Evolutionary conservation across 2,797 vertebrate genomes (phyloP).

Genomic region (Dallia pectoralis): DNA sequence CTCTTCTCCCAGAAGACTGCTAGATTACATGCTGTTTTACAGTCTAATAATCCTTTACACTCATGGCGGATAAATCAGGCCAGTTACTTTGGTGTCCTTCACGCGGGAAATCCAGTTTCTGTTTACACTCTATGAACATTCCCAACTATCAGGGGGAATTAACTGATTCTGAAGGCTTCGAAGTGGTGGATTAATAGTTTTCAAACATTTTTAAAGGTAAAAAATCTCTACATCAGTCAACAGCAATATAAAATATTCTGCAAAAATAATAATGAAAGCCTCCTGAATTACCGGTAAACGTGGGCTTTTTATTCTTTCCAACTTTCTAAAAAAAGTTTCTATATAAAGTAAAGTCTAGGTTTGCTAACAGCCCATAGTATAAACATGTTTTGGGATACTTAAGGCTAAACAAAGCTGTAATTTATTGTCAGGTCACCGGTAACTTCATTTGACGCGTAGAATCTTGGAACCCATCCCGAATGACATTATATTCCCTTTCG

Average conservation of each 20-base stretch:
- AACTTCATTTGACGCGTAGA: conserved; percentile 63
- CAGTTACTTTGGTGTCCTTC: conserved; percentile 75
- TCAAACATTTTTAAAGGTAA: conserved; percentile 15
- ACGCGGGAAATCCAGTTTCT: conserved; percentile 68
- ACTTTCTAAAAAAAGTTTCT: conserved; percentile 41
- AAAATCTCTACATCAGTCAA: conserved; percentile 34
- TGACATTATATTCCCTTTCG: neutral
- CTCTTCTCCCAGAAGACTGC: conserved; percentile 68
- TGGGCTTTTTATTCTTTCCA: conserved; percentile 45
- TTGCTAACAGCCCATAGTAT: conserved; percentile 48
- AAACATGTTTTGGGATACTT: conserved; percentile 63
- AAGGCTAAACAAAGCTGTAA: conserved; percentile 70
- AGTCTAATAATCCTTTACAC: conserved; percentile 74
- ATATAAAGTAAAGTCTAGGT: conserved; percentile 24
- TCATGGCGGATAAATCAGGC: conserved; percentile 65
- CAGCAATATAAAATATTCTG: conserved; percentile 27
- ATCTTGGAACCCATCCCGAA: conserved; percentile 40
- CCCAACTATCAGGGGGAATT: conserved; percentile 53
- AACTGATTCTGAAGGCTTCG: conserved; percentile 41
- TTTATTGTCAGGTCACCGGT: conserved; percentile 68
- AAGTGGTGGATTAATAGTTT: conserved; percentile 42
- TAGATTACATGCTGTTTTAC: conserved; percentile 79
- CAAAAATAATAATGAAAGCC: conserved; percentile 39
- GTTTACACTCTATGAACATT: conserved; percentile 67
- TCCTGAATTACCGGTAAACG: conserved; percentile 10